Evolutionary conservation across 2,888 invertebrate species (phyloP).

Genomic region (Euzophera pinguis): DNA sequence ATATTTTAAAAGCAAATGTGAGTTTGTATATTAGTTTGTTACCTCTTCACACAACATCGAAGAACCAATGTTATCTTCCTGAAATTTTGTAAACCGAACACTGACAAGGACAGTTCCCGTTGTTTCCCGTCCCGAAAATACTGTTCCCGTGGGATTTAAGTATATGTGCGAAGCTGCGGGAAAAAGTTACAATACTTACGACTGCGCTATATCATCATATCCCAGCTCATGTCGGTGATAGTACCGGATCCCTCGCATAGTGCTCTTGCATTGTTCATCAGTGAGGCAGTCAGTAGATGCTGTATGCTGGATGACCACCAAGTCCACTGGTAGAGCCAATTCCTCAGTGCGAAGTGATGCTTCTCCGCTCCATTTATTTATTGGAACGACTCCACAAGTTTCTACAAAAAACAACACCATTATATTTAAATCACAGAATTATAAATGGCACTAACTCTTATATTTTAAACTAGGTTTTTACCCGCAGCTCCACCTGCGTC

Average conservation of each 20-base stretch:
- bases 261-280: constrained; percentile 55
- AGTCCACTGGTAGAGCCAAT: constrained; percentile 57
- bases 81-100: too few relatives aligned
- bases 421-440: neutral
- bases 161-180: constrained; percentile 1
- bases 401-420: neutral
- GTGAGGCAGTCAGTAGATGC: constrained; percentile 66
- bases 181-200: constrained; percentile 60
- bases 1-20: too few relatives aligned
- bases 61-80: too few relatives aligned
- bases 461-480: too few relatives aligned
- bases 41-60: too few relatives aligned
- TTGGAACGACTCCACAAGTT: neutral
- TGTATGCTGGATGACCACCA: constrained; percentile 80
- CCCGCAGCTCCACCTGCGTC: too few relatives aligned
- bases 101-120: too few relatives aligned
- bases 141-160: too few relatives aligned
- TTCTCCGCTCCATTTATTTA: neutral
- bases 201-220: constrained; percentile 80
- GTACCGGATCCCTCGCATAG: constrained; percentile 64
- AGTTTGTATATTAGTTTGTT: too few relatives aligned
- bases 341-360: constrained; percentile 21
- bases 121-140: too few relatives aligned
- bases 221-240: constrained; percentile 69
- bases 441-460: too few relatives aligned